Evolutionary conservation across 2,797 vertebrate genomes (phyloP), one percentile per base, ranked within the genome.

Genomic region (Thunnus albacares): DNA sequence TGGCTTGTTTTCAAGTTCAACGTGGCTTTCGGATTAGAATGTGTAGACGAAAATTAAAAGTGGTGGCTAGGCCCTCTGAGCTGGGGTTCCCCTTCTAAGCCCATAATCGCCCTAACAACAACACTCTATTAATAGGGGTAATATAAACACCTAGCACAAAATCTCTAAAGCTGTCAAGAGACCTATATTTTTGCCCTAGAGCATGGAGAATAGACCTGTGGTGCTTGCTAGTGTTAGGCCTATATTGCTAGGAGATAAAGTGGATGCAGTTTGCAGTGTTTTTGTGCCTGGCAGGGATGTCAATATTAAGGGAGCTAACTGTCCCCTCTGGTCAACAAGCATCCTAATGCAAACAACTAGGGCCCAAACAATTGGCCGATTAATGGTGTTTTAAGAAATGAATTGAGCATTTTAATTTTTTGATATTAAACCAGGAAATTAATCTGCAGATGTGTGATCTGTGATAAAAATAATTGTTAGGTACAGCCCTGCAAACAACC

Each of bases 31-130:
- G 84, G 90, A 92, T 93, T 92, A 94, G 80, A 82, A 89, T 69
- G 87, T 89, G 85, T 59, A 78, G 88, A 92, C 20, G 81, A 89
- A 92, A 93, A 92, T 93, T 85, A 91, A 94, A 93, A 92, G 92
- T 91, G 89, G 81, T 89, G 84, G 84, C 78, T 77, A 13, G 83
- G 84, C 72, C 78, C 71, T 78, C 26, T 89, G 70, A 84, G 77
- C 80, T 53, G 72, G 77, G 81, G 86, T 72, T 77, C 77, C 81
- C 82, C 71, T 66, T 68, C 71, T 90, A 79, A 93, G 64, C 88
- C 80, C 72, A 77, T 90, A 85, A 92, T 90, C 84, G 24, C 67
- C 71, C 82, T 47, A 49, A 84, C 65, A 80, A 66, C 71, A 79
- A 70, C 75, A 64, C 70, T 71, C 65, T 77, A 67, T 81, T 79